Conservation (phyloP, 2,888 invertebrate genomes). For the Sminthurinus aureus region DNA sequence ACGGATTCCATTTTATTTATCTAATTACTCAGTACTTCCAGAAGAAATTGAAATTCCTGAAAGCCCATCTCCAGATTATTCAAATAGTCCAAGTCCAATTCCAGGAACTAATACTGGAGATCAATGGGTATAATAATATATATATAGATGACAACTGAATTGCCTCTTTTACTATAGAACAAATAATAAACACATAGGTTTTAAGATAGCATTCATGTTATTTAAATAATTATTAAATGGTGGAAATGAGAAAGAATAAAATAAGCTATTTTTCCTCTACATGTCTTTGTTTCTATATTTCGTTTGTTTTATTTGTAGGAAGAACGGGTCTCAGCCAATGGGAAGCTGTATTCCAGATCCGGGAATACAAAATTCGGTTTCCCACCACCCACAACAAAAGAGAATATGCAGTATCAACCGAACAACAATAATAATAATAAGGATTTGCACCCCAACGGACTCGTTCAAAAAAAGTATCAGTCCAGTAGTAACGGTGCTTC, state of each 20-base stretch:
- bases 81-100: constrained; percentile 62
- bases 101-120: not conserved
- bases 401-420: constrained; percentile 8
- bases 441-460: not conserved
- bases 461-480: not conserved
- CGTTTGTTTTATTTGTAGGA: constrained; percentile 14
- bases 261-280: too few species aligned
- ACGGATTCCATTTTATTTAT: too few species aligned
- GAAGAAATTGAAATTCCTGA: constrained; percentile 61
- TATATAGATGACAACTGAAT: too few species aligned
- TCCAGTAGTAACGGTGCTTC: not conserved
- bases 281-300: not conserved
- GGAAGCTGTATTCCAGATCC: constrained; percentile 14
- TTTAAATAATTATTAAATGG: not conserved
- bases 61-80: constrained; percentile 69
- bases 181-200: not conserved
- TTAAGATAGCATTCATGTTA: not conserved
- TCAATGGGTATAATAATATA: constrained; percentile 24
- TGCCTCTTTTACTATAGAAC: too few species aligned
- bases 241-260: too few species aligned
- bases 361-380: constrained; percentile 30
- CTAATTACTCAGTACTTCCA: not conserved
- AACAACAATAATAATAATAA: constrained; percentile 3
- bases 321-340: constrained; percentile 33
- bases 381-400: constrained; percentile 33